Evolutionary conservation across 2,113 vertebrate species (phyloP), one percentile per base, ranked within the genome.

Genomic region (Arizona elegans): DNA sequence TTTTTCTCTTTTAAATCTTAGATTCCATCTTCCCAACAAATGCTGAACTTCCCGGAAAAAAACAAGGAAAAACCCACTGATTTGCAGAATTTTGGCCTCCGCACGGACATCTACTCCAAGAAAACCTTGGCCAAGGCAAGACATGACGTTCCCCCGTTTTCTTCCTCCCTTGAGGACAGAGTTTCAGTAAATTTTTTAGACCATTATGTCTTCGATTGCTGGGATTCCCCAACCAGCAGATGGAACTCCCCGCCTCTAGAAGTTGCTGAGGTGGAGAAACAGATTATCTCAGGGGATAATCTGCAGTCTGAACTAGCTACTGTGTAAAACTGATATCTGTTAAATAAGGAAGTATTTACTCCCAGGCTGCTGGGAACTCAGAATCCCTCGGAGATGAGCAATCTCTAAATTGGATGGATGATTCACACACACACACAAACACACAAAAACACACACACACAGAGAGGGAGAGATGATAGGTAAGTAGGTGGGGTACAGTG

Each of bases 31-130:
- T 98, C 98, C 91, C 99, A 99, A 96, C 99, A 98, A 92, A 99
- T 99, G 99, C 94, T 99, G 93, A 99, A 97, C 97, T 99, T 99
- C 91, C 98, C 97, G 58, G 99, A 99, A 94, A 99, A 99, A 87
- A 97, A 97, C 95, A 99, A 99, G 97, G 99, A 99, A 93, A 99
- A 99, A 92, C 96, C 98, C 3, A 98, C 97, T 33, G 99, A 99
- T 95, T 96, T 99, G 94, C 99, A 99, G 97, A 99, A 99, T 97
- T 99, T 99, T 0, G 99, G 99, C 11, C 98, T 99, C 17, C 98
- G 99, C 92, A 98, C 98, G 0, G 99, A 99, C 88, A 98, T 99
- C 81, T 99, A 99, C 97, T 97, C 99, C 38, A 99, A 99, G 96
- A 99, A 99, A 97, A 99, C 98, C 85, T 95, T 98, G 94, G 98